Evolutionary conservation across 64 coral and sea anemone genomes (phyloP), one percentile per base, ranked within the genome.

Genomic region (Porites lutea): DNA sequence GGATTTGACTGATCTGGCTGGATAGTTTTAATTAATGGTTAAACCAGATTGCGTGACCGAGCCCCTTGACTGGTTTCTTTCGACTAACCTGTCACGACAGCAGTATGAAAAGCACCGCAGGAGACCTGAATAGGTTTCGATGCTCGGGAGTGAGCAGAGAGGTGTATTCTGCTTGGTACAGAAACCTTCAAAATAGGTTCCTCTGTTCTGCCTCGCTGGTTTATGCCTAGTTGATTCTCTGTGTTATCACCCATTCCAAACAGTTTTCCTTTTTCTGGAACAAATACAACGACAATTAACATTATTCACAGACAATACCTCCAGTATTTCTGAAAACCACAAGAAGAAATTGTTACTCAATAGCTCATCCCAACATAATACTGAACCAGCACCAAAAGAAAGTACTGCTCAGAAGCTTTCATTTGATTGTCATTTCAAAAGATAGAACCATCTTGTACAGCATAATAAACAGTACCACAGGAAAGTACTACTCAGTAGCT

Each of bases 31-130:
- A 37, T 37, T 37, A 37, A 37, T 37, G 27, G 27, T 37, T 37
- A 37, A 37, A 37, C 0, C 27, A 37, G 27, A 37, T 1, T 37
- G 27, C 27, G 27, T 37, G 27, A 37, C 27, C 27, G 27, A 37
- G 27, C 27, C 27, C 27, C 27, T 37, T 37, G 27, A 37, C 27
- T 37, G 27, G 27, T 37, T 8, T 46, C 23, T 18, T 48, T 18
- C n/a, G 3, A 80, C 77, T 79, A 27, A 97, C 95, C 95, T 94
- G 95, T 97, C 6, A 97, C 53, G 13, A 90, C 69, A 15, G 92
- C 95, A 43, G 95, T 91, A 57, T 97, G 92, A 82, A 80, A 94
- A 72, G 84, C 92, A 10, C 95, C 95, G 77, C 95, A 97, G 0
- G 95, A 89, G 2, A 97, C 46, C 13, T 94, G 92, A 2, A 94